Conservation (phyloP, 2,113 vertebrate species). For the Rafetus swinhoei region DNA sequence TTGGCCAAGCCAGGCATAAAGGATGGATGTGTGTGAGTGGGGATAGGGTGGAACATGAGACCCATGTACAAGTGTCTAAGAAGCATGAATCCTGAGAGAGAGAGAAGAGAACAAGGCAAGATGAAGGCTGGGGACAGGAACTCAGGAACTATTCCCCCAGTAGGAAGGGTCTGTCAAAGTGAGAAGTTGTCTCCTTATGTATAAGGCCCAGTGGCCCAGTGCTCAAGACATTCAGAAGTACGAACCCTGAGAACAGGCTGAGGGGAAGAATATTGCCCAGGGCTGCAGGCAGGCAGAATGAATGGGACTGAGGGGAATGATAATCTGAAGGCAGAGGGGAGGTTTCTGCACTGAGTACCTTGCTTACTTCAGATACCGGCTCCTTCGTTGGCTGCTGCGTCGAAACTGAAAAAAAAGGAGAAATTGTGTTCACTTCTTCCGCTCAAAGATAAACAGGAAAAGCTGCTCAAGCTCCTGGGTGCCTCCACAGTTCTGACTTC, state of each 20-base stretch:
- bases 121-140: neutral
- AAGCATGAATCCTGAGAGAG: neutral
- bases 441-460: neutral
- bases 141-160: neutral
- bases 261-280: neutral
- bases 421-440: conserved; percentile 59
- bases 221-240: conserved; percentile 7
- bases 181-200: neutral
- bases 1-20: neutral
- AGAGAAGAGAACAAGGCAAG: neutral
- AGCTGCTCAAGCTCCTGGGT: neutral
- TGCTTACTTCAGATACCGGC: conserved; percentile 38
- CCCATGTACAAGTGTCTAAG: neutral
- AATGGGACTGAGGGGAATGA: neutral
- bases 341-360: neutral
- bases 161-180: neutral
- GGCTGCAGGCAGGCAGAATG: neutral
- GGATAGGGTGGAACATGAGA: neutral
- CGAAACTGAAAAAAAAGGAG: conserved; percentile 31
- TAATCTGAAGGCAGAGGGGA: neutral
- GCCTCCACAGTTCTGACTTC: neutral
- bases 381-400: conserved; percentile 20
- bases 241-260: neutral
- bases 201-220: neutral
- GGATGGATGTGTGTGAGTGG: neutral